phyloP scores from a whole-genome alignment of 2,888 invertebrate species.

The Orthonychiurus folsomi region DNA sequence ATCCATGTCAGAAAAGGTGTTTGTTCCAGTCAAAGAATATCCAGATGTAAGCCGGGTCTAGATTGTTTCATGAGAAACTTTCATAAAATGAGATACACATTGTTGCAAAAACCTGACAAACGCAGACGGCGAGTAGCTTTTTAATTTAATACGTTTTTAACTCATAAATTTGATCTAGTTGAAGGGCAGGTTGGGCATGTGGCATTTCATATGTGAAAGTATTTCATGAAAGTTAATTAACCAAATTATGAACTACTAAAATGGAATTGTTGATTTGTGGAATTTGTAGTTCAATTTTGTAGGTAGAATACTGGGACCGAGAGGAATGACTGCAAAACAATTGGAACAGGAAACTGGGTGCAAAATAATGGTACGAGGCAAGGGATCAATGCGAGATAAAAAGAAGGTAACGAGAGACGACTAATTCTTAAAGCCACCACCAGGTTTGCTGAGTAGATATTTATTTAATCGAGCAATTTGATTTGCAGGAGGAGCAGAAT shows the following conservation, averaged over 20 bases:
- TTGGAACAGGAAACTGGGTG: conserved; percentile 99
- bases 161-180: too few species aligned
- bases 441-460: neutral
- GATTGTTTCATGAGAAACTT: too few species aligned
- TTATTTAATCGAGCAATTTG: neutral
- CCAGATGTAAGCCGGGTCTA: conserved; percentile 94
- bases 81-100: too few species aligned
- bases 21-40: conserved; percentile 98
- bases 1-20: conserved; percentile 96
- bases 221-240: neutral
- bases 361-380: conserved; percentile 99
- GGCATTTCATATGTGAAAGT: neutral
- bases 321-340: conserved; percentile 99
- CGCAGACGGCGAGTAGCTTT: too few species aligned
- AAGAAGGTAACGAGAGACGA: conserved; percentile 68
- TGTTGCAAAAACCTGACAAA: too few species aligned
- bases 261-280: neutral
- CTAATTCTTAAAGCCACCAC: neutral
- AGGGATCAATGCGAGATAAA: conserved; percentile 98
- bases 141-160: too few species aligned
- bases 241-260: conserved; percentile 3
- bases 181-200: too few species aligned
- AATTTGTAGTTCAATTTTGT: conserved; percentile 96
- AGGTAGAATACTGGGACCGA: conserved; percentile 96
- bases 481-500: conserved; percentile 99